Evolutionary conservation across 2,113 vertebrate genomes (phyloP).

Genomic region (Herpetotheres cachinnans): DNA sequence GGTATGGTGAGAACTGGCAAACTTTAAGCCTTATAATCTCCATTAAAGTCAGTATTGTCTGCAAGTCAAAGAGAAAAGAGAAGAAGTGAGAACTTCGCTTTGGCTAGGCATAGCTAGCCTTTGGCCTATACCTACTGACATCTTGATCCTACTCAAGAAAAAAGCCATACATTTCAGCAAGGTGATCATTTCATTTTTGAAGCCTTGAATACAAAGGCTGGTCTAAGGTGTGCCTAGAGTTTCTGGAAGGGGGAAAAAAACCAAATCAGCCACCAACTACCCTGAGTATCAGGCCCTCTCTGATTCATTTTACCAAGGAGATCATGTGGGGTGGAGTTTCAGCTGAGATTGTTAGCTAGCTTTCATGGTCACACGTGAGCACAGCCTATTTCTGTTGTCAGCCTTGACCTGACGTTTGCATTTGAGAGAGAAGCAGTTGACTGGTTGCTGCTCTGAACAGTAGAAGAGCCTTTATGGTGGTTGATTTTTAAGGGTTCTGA

Average conservation of each 20-base stretch:
- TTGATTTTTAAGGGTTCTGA: background rate
- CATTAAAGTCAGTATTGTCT: background rate
- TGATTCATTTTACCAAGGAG: background rate
- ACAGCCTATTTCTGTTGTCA: background rate
- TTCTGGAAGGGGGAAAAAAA: background rate
- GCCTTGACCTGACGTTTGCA: background rate
- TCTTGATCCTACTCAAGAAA: background rate
- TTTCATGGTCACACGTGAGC: accelerated
- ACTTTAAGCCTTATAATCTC: background rate
- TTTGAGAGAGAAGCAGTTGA: background rate
- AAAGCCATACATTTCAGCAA: background rate
- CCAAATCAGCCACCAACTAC: background rate
- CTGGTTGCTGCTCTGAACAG: background rate
- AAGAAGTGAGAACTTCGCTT: background rate
- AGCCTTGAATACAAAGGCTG: background rate
- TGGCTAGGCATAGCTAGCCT: background rate
- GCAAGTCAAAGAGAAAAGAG: background rate
- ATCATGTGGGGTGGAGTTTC: background rate
- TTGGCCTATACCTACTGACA: background rate
- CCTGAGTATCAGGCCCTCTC: background rate
- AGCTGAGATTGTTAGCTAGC: background rate
- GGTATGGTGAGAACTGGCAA: background rate
- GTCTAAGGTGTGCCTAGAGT: background rate
- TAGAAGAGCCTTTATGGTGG: background rate
- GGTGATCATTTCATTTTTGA: background rate